Conservation (phyloP, 2,113 vertebrate genomes). For the Gymnorhina tibicen region DNA sequence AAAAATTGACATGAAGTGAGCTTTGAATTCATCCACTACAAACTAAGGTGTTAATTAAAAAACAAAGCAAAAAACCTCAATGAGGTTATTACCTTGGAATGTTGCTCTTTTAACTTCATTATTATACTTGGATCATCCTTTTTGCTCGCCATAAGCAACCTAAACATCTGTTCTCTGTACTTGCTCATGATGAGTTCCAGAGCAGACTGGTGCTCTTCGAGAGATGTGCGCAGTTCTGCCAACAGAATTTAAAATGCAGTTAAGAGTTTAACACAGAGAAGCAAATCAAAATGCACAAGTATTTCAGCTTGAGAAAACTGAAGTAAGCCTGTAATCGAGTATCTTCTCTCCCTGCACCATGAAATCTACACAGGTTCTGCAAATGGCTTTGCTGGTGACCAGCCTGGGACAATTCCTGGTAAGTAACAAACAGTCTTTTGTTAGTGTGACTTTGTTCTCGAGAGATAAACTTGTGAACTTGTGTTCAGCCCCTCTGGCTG, state of each 20-base stretch:
- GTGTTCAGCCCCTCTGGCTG: neutral
- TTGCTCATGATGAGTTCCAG: slow-evolving; percentile 98
- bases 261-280: neutral
- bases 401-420: neutral
- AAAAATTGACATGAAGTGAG: neutral
- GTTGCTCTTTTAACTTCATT: slow-evolving; percentile 92
- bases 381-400: neutral
- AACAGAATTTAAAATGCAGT: neutral
- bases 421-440: neutral
- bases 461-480: no score
- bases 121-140: slow-evolving; percentile 89
- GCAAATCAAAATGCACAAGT: neutral
- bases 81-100: slow-evolving; percentile 82
- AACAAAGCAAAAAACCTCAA: neutral
- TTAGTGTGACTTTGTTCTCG: neutral
- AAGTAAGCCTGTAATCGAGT: neutral
- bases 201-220: slow-evolving; percentile 97
- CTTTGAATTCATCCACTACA: neutral
- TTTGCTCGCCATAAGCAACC: slow-evolving; percentile 92
- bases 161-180: slow-evolving; percentile 94
- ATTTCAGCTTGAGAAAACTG: neutral
- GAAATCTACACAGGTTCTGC: neutral
- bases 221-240: slow-evolving; percentile 87
- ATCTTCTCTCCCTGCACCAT: neutral
- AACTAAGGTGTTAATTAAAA: neutral